Percentiles rank a stretch among this genome's conserved stretches.
Conservation (phyloP, 2,113 vertebrate species). For the Pardalotus punctatus region DNA sequence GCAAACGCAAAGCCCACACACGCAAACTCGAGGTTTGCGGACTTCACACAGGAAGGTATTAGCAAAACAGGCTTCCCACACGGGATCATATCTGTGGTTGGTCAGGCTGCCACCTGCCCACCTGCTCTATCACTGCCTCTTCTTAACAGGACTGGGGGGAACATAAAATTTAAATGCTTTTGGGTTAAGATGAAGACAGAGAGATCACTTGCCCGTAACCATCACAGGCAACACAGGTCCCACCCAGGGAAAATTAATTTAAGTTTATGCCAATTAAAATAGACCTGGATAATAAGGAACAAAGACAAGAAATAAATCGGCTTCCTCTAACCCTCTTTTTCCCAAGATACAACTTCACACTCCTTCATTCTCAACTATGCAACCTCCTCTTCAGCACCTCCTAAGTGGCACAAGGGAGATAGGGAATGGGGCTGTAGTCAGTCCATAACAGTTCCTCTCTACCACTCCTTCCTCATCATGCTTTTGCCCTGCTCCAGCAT, state of each 20-base stretch:
- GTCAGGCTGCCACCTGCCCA: background rate
- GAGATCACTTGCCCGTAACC: background rate
- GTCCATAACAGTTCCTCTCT: background rate
- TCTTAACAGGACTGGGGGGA: background rate
- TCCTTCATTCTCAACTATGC: background rate
- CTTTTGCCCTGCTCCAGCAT: background rate
- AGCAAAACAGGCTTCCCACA: background rate
- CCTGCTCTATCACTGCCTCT: background rate
- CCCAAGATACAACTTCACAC: background rate
- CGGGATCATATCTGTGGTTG: rapidly evolving
- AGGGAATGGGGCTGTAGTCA: background rate
- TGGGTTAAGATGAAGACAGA: background rate
- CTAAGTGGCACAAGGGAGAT: background rate
- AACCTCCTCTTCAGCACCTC: background rate
- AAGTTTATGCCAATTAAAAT: background rate
- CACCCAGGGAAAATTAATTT: background rate
- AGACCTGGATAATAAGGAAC: background rate
- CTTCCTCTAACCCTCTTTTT: background rate
- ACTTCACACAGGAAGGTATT: background rate
- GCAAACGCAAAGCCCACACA: background rate
- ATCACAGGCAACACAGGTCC: background rate
- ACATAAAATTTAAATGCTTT: background rate
- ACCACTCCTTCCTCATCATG: rapidly evolving
- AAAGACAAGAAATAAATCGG: background rate
- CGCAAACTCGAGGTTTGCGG: background rate